Percentiles rank a stretch among this genome's conserved stretches.
Evolutionary conservation across 1,140 invertebrate species (phyloP).

Genomic region (Neodiprion fabricii): DNA sequence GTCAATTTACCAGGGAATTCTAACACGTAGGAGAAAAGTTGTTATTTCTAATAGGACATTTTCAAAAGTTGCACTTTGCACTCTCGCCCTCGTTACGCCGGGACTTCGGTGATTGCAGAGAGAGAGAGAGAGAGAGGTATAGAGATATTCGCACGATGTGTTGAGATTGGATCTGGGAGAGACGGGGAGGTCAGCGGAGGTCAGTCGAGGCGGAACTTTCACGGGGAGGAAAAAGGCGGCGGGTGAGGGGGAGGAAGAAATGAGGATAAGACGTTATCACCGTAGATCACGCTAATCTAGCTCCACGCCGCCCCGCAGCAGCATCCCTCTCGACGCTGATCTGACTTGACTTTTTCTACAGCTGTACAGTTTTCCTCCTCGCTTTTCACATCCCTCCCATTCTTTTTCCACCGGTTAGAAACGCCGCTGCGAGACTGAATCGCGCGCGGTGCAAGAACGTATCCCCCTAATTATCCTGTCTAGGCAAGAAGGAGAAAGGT

Average conservation of each 20-base stretch:
- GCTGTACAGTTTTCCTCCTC: slow-evolving; percentile 43
- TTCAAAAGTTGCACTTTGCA: slow-evolving; percentile 4
- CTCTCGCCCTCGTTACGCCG: neutral
- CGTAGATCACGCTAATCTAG: slow-evolving; percentile 60
- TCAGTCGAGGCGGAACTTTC: slow-evolving; percentile 26
- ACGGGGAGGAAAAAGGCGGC: slow-evolving; percentile 1
- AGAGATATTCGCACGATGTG: slow-evolving; percentile 27
- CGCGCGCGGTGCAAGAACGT: neutral
- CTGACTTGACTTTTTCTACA: slow-evolving; percentile 53
- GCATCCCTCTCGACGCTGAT: slow-evolving; percentile 42
- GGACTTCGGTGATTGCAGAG: slow-evolving; percentile 9
- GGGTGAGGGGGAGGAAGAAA: neutral
- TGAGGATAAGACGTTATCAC: slow-evolving; percentile 40
- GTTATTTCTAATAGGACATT: slow-evolving; percentile 5
- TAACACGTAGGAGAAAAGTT: neutral
- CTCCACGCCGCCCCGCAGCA: slow-evolving; percentile 41
- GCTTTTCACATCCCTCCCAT: neutral
- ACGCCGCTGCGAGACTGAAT: neutral
- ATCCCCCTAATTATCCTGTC: slow-evolving; percentile 2
- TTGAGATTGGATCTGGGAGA: neutral
- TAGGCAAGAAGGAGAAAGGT: neutral
- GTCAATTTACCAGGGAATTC: slow-evolving; percentile 4
- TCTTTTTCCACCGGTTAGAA: too few species aligned
- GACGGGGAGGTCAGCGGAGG: neutral
- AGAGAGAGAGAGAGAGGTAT: slow-evolving; percentile 23